phyloP scores from a whole-genome alignment of 2,797 vertebrate species.

The Coccyzus lansbergi region DNA sequence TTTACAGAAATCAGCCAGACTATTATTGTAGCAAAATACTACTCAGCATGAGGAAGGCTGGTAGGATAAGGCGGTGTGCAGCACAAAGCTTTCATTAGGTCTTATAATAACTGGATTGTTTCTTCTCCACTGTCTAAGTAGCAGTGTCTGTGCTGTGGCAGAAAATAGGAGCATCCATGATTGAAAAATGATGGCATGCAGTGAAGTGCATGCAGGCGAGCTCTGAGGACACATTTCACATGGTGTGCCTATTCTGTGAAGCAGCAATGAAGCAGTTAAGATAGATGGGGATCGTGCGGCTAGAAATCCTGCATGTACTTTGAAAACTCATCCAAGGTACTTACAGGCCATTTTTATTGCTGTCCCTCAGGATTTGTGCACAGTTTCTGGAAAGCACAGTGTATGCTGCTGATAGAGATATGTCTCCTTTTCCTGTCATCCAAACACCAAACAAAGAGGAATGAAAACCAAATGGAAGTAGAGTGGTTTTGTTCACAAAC shows the following conservation, averaged over 20 bases:
- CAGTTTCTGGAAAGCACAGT: background rate
- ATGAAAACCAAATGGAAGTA: slow-evolving; percentile 47
- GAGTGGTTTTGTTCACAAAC: slow-evolving; percentile 50
- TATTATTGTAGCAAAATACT: slow-evolving; percentile 13
- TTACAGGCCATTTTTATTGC: background rate
- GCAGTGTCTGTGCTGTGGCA: background rate
- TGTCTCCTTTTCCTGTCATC: slow-evolving; percentile 23
- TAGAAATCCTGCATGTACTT: slow-evolving; percentile 9
- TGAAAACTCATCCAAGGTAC: slow-evolving; percentile 2
- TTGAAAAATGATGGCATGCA: slow-evolving; percentile 26
- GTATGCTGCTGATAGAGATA: slow-evolving; percentile 28
- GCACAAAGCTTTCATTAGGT: background rate
- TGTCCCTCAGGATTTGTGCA: slow-evolving; percentile 2
- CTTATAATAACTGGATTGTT: background rate
- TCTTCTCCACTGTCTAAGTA: background rate
- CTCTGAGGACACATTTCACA: background rate
- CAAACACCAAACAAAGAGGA: slow-evolving; percentile 52
- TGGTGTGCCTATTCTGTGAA: background rate
- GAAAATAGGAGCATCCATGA: background rate
- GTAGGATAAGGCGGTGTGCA: background rate
- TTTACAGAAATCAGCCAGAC: background rate
- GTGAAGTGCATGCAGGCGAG: background rate
- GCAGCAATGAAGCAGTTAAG: slow-evolving; percentile 32
- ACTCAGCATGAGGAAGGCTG: background rate
- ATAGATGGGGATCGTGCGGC: background rate